Percentiles rank a stretch among this genome's conserved stretches.
These are phyloP conservation scores for Coenonympha arcania DNA, from an alignment of 2,888 invertebrate genomes.

Conservation along the genomic window DNA sequence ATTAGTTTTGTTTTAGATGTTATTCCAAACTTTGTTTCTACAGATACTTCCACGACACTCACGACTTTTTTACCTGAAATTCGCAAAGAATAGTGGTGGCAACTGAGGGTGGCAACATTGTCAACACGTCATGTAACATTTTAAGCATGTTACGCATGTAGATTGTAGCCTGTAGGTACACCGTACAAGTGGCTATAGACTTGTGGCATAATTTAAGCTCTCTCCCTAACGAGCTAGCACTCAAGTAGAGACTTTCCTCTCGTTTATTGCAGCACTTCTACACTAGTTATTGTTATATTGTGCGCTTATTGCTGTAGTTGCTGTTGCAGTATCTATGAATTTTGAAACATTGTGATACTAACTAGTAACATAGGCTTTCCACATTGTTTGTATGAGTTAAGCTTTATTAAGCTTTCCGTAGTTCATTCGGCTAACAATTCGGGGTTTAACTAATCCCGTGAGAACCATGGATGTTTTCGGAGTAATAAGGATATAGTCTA, in stretches of 20 bases:
- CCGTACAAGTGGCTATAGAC: constrained; percentile 42
- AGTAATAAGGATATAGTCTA: too few relatives aligned
- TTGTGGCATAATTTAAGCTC: constrained; percentile 59
- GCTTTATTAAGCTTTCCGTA: too few relatives aligned
- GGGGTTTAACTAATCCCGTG: too few relatives aligned
- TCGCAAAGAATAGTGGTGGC: constrained; percentile 4
- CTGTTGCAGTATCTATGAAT: constrained; percentile 29
- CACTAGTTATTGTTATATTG: constrained; percentile 60
- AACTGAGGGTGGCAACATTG: constrained; percentile 19
- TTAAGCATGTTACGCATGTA: constrained; percentile 53
- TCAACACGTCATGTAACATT: constrained; percentile 22
- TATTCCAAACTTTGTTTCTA: too few relatives aligned
- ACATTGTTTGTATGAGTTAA: too few relatives aligned
- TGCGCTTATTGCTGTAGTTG: constrained; percentile 57
- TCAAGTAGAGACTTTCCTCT: constrained; percentile 48
- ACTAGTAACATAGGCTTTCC: background rate
- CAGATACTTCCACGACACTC: too few relatives aligned
- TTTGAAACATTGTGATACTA: background rate
- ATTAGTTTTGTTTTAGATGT: too few relatives aligned
- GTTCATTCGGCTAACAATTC: too few relatives aligned
- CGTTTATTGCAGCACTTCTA: constrained; percentile 43
- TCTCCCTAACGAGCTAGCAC: constrained; percentile 65
- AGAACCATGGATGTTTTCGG: too few relatives aligned
- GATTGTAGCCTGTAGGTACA: too few relatives aligned
- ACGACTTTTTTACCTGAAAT: constrained; percentile 20